Percentiles rank a stretch among this genome's conserved stretches.
Conservation (phyloP, 2,888 invertebrate species). For the Liopterus haemorrhoidalis region DNA sequence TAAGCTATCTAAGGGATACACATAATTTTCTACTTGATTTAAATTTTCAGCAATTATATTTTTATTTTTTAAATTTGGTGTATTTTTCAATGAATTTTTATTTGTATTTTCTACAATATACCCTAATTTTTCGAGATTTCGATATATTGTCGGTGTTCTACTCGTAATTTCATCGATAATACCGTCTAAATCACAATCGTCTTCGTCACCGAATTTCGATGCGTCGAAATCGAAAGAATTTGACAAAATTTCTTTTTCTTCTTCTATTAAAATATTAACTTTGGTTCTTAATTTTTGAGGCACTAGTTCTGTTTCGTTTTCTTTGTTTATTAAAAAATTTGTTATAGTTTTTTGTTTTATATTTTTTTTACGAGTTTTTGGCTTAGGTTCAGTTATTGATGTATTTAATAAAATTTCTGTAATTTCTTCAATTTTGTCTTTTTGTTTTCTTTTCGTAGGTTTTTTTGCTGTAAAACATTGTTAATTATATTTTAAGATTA, state of each 20-base stretch:
- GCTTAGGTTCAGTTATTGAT: conserved; percentile 35
- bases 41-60: too few species aligned
- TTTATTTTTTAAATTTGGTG: conserved; percentile 36
- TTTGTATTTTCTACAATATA: conserved; percentile 35
- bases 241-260: conserved; percentile 9
- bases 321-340: conserved; percentile 19
- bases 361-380: conserved; percentile 34
- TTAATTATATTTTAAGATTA: too few species aligned
- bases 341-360: conserved; percentile 24
- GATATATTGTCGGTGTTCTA: conserved; percentile 31
- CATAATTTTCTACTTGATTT: too few species aligned
- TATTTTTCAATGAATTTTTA: conserved; percentile 14
- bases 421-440: conserved; percentile 28
- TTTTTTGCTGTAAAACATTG: conserved; percentile 35
- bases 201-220: conserved; percentile 43
- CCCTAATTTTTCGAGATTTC: conserved; percentile 36
- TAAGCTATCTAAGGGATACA: too few species aligned
- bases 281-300: conserved; percentile 31
- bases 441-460: conserved; percentile 30
- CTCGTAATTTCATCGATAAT: conserved; percentile 51
- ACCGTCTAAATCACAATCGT: conserved; percentile 48
- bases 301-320: conserved; percentile 24
- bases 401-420: conserved; percentile 33
- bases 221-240: conserved; percentile 33
- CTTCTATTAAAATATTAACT: conserved; percentile 10